These are phyloP conservation scores for Protaetia brevitarsis DNA, from an alignment of 1,140 invertebrate species.

Conservation along the genomic window DNA sequence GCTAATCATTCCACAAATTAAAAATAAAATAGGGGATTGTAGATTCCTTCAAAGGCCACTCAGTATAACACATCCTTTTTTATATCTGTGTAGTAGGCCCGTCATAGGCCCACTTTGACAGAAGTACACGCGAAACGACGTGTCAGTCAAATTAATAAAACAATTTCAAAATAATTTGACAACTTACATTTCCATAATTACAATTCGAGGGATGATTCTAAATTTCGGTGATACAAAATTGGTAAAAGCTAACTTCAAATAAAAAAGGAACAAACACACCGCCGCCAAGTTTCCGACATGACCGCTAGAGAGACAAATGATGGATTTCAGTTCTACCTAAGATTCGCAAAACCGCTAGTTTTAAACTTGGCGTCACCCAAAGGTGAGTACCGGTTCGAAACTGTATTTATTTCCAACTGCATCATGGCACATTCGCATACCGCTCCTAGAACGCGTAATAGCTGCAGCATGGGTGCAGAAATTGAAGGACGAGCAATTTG, in stretches of 20 bases:
- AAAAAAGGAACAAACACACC: background rate
- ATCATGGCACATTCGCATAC: conserved; percentile 20
- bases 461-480: conserved; percentile 49
- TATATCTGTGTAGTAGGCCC: conserved; percentile 3
- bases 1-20: no score
- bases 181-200: conserved; percentile 11
- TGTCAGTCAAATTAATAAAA: conserved; percentile 20
- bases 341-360: conserved; percentile 46
- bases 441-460: conserved; percentile 42
- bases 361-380: conserved; percentile 43
- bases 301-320: conserved; percentile 23
- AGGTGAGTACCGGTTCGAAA: conserved; percentile 33
- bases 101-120: conserved; percentile 20
- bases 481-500: conserved; percentile 35
- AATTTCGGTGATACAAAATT: conserved; percentile 24
- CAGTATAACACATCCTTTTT: no score
- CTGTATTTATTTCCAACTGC: background rate
- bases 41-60: no score
- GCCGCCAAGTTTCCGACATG: background rate
- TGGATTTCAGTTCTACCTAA: conserved; percentile 47
- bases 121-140: background rate
- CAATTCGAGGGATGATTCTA: conserved; percentile 21
- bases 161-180: conserved; percentile 25
- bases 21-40: no score
- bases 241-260: conserved; percentile 13